A percentile compares a stretch with the other conserved stretches of the same genome.
Conservation (phyloP, 1,140 invertebrate genomes). For the Drosophila punjabiensis region DNA sequence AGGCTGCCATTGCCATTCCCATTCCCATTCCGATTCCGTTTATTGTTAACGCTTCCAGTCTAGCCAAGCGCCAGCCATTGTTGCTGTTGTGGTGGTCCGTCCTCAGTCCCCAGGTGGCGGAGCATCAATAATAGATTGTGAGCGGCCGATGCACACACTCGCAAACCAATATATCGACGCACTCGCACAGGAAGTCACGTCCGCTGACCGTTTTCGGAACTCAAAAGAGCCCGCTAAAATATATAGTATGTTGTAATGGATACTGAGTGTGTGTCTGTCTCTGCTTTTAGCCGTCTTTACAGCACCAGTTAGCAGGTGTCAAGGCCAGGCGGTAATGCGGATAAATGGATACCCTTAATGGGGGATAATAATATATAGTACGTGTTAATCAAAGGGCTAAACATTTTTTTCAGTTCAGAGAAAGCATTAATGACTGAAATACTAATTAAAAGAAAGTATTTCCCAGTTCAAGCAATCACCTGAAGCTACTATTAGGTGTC, state of each 20-base stretch:
- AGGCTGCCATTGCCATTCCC: slow-evolving; percentile 37
- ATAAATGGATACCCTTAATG: slow-evolving; percentile 12
- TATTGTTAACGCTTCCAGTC: slow-evolving; percentile 61
- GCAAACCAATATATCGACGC: slow-evolving; percentile 50
- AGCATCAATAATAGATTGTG: slow-evolving; percentile 63
- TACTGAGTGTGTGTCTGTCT: slow-evolving; percentile 14
- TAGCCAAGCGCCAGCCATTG: slow-evolving; percentile 63
- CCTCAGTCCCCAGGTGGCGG: slow-evolving; percentile 52
- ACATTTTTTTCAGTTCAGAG: neutral
- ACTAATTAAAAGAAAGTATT: slow-evolving; percentile 14
- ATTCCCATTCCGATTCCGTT: slow-evolving; percentile 17
- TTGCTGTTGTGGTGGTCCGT: slow-evolving; percentile 19
- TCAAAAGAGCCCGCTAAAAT: slow-evolving; percentile 66
- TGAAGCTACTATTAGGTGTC: neutral
- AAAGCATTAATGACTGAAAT: slow-evolving; percentile 7
- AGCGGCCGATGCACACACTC: slow-evolving; percentile 7
- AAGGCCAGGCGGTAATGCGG: slow-evolving; percentile 45
- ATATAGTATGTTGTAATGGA: slow-evolving; percentile 39
- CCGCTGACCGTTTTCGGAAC: slow-evolving; percentile 59
- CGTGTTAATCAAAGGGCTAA: slow-evolving; percentile 5
- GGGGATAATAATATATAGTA: slow-evolving; percentile 3
- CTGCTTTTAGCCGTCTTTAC: slow-evolving; percentile 16
- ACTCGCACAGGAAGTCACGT: slow-evolving; percentile 76
- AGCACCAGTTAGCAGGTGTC: slow-evolving; percentile 47
- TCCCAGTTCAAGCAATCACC: neutral